Percentiles rank a stretch among this genome's conserved stretches.
Conservation (phyloP, 2,113 vertebrate genomes). For the cattle (Bos taurus) region ARS-UCD2.0 NC_037331.1:41477501-41478000, state of each 20-base stretch:
- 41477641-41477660: background rate
- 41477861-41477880: background rate
- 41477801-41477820: background rate
- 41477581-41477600: background rate
- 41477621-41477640: background rate
- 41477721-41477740: background rate
- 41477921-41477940: too few relatives aligned
- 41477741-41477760: background rate
- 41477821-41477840: background rate
- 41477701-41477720: background rate
- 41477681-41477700: background rate
- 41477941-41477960: too few relatives aligned
- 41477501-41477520: background rate
- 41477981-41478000: accelerated
- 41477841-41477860: background rate
- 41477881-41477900: background rate
- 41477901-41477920: background rate
- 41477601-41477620: background rate
- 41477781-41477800: background rate
- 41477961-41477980: too few relatives aligned
- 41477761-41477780: background rate
- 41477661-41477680: background rate
- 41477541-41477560: background rate
- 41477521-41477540: background rate
- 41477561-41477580: background rate